Evolutionary conservation across 1,140 invertebrate species (phyloP).

Genomic region (Spodoptera litura): DNA sequence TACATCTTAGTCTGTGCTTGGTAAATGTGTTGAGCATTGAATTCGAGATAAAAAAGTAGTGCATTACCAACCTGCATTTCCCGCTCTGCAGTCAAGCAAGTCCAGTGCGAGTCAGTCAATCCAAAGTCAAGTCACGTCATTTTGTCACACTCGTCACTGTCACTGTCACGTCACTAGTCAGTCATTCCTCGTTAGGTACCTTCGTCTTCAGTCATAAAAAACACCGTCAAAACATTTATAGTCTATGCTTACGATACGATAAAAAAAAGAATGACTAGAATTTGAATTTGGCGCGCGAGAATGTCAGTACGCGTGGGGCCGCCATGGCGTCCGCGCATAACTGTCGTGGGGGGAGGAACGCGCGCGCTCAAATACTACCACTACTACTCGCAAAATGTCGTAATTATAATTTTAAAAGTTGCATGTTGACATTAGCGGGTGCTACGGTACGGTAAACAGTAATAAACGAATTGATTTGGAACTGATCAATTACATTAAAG

Average conservation of each 20-base stretch:
- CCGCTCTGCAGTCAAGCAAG: slow-evolving; percentile 52
- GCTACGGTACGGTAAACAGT: slow-evolving; percentile 45
- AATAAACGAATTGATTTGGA: slow-evolving; percentile 48
- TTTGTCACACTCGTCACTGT: slow-evolving; percentile 56
- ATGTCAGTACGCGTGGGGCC: slow-evolving; percentile 62
- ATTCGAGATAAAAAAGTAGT: slow-evolving; percentile 33
- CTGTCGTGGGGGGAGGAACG: slow-evolving; percentile 63
- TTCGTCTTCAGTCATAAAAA: slow-evolving; percentile 33
- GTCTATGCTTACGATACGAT: slow-evolving; percentile 24
- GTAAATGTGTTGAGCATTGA: not conserved
- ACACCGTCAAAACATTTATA: slow-evolving; percentile 19
- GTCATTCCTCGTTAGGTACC: slow-evolving; percentile 37
- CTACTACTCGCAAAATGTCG: slow-evolving; percentile 68
- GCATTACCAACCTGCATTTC: slow-evolving; percentile 58
- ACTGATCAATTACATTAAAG: slow-evolving; percentile 44
- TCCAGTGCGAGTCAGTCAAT: slow-evolving; percentile 54
- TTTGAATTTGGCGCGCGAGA: slow-evolving; percentile 69
- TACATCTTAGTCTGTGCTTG: too few species aligned
- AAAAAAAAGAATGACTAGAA: slow-evolving; percentile 67
- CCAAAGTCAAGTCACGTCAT: slow-evolving; percentile 62
- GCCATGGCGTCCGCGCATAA: slow-evolving; percentile 74
- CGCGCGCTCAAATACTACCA: slow-evolving; percentile 77
- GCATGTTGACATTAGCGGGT: slow-evolving; percentile 46
- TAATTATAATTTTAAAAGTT: slow-evolving; percentile 56
- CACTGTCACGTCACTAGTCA: slow-evolving; percentile 55